Evolutionary conservation across 92 coral and sea anemone species (phyloP).

Genomic region (Bergia sp.): DNA sequence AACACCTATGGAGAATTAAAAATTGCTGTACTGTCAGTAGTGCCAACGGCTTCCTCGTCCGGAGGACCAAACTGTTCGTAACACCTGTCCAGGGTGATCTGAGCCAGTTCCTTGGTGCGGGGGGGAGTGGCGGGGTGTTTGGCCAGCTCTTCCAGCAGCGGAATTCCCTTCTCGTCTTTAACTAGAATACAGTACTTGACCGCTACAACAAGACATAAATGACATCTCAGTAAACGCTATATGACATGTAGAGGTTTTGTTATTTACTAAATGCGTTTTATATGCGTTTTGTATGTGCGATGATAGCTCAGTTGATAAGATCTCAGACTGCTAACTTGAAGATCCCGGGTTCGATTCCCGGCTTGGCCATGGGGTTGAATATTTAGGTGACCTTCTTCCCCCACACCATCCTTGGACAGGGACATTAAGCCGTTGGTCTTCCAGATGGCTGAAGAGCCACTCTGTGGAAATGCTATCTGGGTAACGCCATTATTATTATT

Average conservation of each 20-base stretch:
- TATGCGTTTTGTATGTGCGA: no score
- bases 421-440: no score
- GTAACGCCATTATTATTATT: no score
- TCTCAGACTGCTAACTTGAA: no score
- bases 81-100: conserved; percentile 66
- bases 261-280: background rate
- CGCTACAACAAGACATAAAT: conserved; percentile 52
- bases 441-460: no score
- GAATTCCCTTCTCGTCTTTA: conserved; percentile 66
- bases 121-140: conserved; percentile 48
- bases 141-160: conserved; percentile 59
- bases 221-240: background rate
- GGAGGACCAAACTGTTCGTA: conserved; percentile 22
- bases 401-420: no score
- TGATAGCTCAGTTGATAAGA: background rate
- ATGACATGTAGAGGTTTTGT: background rate
- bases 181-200: conserved; percentile 77
- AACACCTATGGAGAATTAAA: background rate
- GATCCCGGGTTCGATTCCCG: background rate
- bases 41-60: background rate
- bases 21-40: background rate
- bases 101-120: conserved; percentile 64
- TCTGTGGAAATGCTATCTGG: no score
- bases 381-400: no score
- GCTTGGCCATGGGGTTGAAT: background rate